These are phyloP conservation scores for Drosophila sp. DNA, from an alignment of 1,140 invertebrate species.

Conservation along the genomic window DNA sequence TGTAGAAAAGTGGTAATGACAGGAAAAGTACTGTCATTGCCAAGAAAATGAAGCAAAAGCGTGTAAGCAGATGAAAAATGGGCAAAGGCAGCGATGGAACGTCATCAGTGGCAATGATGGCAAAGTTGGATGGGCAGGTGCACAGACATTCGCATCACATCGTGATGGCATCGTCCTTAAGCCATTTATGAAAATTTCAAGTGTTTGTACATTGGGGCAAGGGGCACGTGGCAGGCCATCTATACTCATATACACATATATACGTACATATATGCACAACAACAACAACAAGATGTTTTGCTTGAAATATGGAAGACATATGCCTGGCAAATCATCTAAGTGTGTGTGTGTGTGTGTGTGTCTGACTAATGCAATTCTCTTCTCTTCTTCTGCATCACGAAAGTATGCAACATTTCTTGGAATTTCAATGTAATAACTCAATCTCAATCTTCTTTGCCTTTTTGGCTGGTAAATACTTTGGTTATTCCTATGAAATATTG, in stretches of 20 bases:
- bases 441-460: slow-evolving; percentile 19
- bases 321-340: slow-evolving; percentile 38
- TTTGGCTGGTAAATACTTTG: background rate
- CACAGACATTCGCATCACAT: slow-evolving; percentile 26
- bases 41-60: slow-evolving; percentile 29
- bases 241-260: background rate
- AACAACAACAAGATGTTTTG: slow-evolving; percentile 41
- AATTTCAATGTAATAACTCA: slow-evolving; percentile 39
- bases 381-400: slow-evolving; percentile 7
- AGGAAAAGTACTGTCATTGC: slow-evolving; percentile 55
- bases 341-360: slow-evolving; percentile 15
- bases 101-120: slow-evolving; percentile 59
- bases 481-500: background rate
- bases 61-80: background rate
- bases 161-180: slow-evolving; percentile 37
- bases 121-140: slow-evolving; percentile 38
- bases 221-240: background rate
- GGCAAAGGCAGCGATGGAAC: slow-evolving; percentile 15
- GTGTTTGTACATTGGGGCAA: slow-evolving; percentile 9
- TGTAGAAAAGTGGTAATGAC: slow-evolving; percentile 55
- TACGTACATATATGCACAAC: slow-evolving; percentile 18
- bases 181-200: slow-evolving; percentile 62
- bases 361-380: slow-evolving; percentile 16
- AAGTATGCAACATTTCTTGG: slow-evolving; percentile 37
- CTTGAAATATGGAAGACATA: slow-evolving; percentile 35